phyloP scores from a whole-genome alignment of 2,888 invertebrate species.

The Eumacrocentrus americanus region DNA sequence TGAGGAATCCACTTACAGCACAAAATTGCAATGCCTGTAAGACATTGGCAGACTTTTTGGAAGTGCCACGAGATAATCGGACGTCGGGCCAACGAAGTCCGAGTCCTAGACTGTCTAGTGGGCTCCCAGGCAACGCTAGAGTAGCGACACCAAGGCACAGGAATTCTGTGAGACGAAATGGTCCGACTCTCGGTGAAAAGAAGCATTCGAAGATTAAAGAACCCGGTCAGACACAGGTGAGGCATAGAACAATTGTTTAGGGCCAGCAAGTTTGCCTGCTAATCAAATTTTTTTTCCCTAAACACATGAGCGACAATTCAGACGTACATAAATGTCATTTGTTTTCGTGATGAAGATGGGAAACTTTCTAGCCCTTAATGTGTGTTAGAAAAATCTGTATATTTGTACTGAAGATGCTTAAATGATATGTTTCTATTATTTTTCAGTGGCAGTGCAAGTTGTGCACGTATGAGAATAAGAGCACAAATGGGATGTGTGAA shows the following conservation, averaged over 20 bases:
- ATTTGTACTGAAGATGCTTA: no score
- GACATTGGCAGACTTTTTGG: conserved; percentile 64
- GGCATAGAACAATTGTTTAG: background rate
- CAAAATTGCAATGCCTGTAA: conserved; percentile 79
- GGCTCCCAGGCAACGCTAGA: conserved; percentile 47
- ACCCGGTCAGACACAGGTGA: conserved; percentile 44
- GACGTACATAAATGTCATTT: no score
- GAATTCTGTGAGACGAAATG: conserved; percentile 56
- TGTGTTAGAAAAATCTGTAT: no score
- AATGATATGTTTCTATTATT: no score
- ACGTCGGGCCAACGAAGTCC: conserved; percentile 55
- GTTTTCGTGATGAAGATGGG: no score
- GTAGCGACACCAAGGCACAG: conserved; percentile 55
- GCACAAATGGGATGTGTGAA: conserved; percentile 70
- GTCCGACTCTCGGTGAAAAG: conserved; percentile 47
- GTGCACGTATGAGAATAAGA: conserved; percentile 81
- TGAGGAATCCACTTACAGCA: conserved; percentile 77
- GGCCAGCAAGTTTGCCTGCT: no score
- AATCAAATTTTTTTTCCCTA: no score
- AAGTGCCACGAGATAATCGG: conserved; percentile 53
- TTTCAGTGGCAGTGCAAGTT: conserved; percentile 76
- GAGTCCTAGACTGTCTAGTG: conserved; percentile 48
- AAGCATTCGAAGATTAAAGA: conserved; percentile 52
- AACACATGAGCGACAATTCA: no score
- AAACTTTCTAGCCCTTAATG: no score